phyloP scores from a whole-genome alignment of 2,113 vertebrate species.

The Prionailurus viverrinus region DNA sequence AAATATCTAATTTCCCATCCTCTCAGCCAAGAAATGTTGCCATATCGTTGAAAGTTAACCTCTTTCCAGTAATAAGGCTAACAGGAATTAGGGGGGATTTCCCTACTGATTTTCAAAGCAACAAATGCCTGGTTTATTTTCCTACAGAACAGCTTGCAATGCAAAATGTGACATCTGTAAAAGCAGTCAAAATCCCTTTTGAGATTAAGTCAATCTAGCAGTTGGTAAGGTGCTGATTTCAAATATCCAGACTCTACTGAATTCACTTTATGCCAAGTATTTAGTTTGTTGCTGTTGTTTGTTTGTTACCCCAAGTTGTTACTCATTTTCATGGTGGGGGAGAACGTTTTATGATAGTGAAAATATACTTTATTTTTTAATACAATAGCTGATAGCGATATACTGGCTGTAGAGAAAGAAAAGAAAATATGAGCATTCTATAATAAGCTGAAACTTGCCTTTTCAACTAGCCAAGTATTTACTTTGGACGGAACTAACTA shows the following conservation, averaged over 20 bases:
- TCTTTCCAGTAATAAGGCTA: slow-evolving; percentile 26
- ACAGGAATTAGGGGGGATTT: neutral
- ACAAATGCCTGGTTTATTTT: neutral
- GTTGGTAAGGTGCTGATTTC: neutral
- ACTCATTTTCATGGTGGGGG: slow-evolving; percentile 56
- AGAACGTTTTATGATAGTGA: slow-evolving; percentile 87
- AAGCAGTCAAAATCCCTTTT: neutral
- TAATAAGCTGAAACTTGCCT: slow-evolving; percentile 81
- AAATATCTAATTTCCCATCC: slow-evolving; percentile 3
- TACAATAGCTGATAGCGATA: slow-evolving; percentile 91
- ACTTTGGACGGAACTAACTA: neutral
- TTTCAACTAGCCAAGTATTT: slow-evolving; percentile 76
- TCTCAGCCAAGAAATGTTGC: slow-evolving; percentile 32
- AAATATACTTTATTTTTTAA: slow-evolving; percentile 92
- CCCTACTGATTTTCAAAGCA: slow-evolving; percentile 31
- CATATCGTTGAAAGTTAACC: slow-evolving; percentile 30
- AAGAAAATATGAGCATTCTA: slow-evolving; percentile 86
- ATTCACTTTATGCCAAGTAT: slow-evolving; percentile 17
- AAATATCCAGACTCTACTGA: neutral
- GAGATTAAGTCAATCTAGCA: slow-evolving; percentile 23
- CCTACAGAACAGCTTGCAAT: neutral
- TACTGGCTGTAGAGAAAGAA: slow-evolving; percentile 88
- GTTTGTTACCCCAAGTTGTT: slow-evolving; percentile 8
- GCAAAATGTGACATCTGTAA: slow-evolving; percentile 52
- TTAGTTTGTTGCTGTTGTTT: neutral